Conservation (phyloP, 2,113 vertebrate genomes). For the human region GRCh38 chr14:44596501-44597000, state of each 20-base stretch:
- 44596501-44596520: background rate
- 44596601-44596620: background rate
- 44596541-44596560: background rate
- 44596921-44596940: conserved; percentile 43
- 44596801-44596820: conserved; percentile 14
- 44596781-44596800: conserved; percentile 22
- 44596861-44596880: conserved; percentile 23
- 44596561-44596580: background rate
- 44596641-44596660: background rate
- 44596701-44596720: conserved; percentile 39
- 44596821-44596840: conserved; percentile 17
- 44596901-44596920: conserved; percentile 2
- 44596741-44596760: background rate
- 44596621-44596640: conserved; percentile 19
- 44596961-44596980: conserved; percentile 49
- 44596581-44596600: background rate
- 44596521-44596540: background rate
- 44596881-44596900: conserved; percentile 36
- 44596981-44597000: background rate
- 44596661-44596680: conserved; percentile 17
- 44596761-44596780: background rate
- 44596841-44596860: conserved; percentile 38
- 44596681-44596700: background rate
- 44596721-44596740: conserved; percentile 1
- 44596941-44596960: conserved; percentile 33